phyloP scores from a whole-genome alignment of 2,888 invertebrate species.

The Anorthoa munda region DNA sequence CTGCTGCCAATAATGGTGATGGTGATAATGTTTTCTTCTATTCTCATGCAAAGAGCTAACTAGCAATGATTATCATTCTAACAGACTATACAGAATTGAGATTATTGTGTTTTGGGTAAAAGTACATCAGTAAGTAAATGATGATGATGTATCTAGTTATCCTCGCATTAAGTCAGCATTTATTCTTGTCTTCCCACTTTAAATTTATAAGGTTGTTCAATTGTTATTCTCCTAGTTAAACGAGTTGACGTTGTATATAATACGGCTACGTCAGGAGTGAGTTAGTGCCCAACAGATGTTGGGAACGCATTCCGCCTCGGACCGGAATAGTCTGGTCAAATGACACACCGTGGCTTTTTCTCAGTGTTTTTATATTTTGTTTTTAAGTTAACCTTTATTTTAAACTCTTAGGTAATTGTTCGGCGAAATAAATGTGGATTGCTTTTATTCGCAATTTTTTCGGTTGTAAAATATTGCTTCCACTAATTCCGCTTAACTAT shows the following conservation, averaged over 20 bases:
- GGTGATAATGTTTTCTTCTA: background rate
- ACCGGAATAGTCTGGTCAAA: conserved; percentile 78
- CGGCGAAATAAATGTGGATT: background rate
- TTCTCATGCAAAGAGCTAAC: background rate
- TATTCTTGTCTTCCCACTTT: background rate
- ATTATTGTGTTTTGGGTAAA: too few relatives aligned
- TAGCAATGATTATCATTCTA: background rate
- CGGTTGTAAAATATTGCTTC: background rate
- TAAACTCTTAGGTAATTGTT: conserved; percentile 14
- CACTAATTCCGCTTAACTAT: conserved; percentile 12
- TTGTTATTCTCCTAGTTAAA: conserved; percentile 54
- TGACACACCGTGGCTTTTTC: conserved; percentile 69
- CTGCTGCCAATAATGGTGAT: background rate
- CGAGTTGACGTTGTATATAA: conserved; percentile 44
- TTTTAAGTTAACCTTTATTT: conserved; percentile 48
- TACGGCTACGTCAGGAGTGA: conserved; percentile 70
- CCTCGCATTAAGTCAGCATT: background rate
- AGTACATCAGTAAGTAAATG: background rate
- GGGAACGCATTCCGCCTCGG: conserved; percentile 78
- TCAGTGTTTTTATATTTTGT: conserved; percentile 53
- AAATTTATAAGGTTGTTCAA: conserved; percentile 46
- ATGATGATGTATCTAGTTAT: background rate
- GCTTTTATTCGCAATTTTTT: conserved; percentile 20
- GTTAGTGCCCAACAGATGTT: conserved; percentile 86
- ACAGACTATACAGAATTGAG: too few relatives aligned